These are phyloP conservation scores for Rhagium mordax DNA, from an alignment of 2,888 invertebrate species.

Conservation along the genomic window DNA sequence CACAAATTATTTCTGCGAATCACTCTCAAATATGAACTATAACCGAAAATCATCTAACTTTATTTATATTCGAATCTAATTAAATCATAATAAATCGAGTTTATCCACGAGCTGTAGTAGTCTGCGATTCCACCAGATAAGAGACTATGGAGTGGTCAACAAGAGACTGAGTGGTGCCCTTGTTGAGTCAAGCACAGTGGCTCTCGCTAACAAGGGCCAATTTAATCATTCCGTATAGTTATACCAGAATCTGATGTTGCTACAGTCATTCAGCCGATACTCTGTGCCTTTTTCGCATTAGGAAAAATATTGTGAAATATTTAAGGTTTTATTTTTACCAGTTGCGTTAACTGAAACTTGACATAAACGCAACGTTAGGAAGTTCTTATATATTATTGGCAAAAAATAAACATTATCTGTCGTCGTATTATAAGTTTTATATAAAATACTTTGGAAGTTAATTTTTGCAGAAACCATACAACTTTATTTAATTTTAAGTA, in stretches of 20 bases:
- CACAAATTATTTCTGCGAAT: too few relatives aligned
- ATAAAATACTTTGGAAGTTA: not conserved
- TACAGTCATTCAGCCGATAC: conserved; percentile 27
- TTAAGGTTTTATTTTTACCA: conserved; percentile 14
- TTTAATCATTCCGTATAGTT: conserved; percentile 25
- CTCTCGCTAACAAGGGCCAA: conserved; percentile 41
- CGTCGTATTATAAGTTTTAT: too few relatives aligned
- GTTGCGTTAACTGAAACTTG: not conserved
- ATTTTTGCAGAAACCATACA: not conserved
- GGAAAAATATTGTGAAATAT: conserved; percentile 2
- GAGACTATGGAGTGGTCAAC: conserved; percentile 31
- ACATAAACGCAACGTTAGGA: too few relatives aligned
- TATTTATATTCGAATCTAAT: conserved; percentile 20
- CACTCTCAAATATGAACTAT: too few relatives aligned
- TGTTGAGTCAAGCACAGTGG: conserved; percentile 35
- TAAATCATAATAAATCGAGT: conserved; percentile 35
- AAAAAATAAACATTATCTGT: too few relatives aligned
- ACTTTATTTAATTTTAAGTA: conserved; percentile 11
- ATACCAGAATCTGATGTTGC: conserved; percentile 34
- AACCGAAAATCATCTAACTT: too few relatives aligned
- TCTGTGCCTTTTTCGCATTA: not conserved
- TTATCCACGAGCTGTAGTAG: conserved; percentile 35
- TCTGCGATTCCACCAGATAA: conserved; percentile 26
- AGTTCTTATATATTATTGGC: too few relatives aligned
- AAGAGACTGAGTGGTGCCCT: conserved; percentile 23